phyloP scores from a whole-genome alignment of 2,797 vertebrate genomes.

The Esox masquinongy region DNA sequence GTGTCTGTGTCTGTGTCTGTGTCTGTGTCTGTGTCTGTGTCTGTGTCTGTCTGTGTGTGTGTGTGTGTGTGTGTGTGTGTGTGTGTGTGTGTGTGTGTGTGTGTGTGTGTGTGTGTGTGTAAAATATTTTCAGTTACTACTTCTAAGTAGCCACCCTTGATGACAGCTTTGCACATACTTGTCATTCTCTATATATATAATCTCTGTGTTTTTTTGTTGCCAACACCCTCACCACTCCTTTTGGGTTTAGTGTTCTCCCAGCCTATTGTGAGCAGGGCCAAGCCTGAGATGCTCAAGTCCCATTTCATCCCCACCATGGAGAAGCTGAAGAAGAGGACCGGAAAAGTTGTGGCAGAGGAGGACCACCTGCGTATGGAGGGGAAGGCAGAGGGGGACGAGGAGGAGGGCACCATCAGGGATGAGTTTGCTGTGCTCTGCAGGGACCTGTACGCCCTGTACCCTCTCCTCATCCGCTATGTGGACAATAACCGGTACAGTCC shows the following conservation, averaged over 20 bases:
- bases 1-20: too few species aligned
- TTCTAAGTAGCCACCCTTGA: too few species aligned
- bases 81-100: too few species aligned
- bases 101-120: too few species aligned
- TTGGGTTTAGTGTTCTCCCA: constrained; percentile 87
- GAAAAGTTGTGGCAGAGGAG: constrained; percentile 93
- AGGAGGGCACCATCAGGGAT: constrained; percentile 88
- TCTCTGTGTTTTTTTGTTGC: background rate
- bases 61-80: too few species aligned
- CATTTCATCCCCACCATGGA: constrained; percentile 97
- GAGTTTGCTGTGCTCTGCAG: constrained; percentile 95
- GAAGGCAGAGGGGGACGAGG: constrained; percentile 85
- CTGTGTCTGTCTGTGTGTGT: too few species aligned
- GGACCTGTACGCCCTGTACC: constrained; percentile 92
- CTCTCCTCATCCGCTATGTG: constrained; percentile 93
- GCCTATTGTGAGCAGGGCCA: constrained; percentile 91
- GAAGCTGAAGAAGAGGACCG: constrained; percentile 89
- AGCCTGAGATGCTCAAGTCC: constrained; percentile 88
- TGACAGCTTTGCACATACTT: too few species aligned
- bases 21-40: too few species aligned
- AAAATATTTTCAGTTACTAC: too few species aligned
- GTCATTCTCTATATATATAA: too few species aligned
- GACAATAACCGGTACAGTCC: constrained; percentile 89
- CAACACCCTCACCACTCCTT: too few species aligned
- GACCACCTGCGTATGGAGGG: constrained; percentile 92